Conservation (phyloP, 2,888 invertebrate species). For the Doris montereyensis region DNA sequence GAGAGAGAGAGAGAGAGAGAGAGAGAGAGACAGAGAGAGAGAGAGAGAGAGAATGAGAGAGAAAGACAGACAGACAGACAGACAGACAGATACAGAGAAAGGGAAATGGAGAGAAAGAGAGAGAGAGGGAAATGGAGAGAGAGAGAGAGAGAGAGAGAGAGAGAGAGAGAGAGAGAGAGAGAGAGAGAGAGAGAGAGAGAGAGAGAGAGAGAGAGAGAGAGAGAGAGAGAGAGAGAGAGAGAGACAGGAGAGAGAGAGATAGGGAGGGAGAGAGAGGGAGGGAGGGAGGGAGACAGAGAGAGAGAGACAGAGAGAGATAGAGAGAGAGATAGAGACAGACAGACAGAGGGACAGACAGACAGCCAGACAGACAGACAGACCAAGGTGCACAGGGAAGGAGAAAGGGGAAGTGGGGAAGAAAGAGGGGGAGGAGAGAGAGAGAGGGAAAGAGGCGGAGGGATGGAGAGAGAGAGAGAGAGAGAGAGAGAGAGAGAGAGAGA, state of each 20-base stretch:
- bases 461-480: not conserved
- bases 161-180: not conserved
- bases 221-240: not conserved
- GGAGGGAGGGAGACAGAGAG: not conserved
- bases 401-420: not conserved
- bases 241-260: not conserved
- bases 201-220: conserved; percentile 3
- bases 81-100: not conserved
- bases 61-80: not conserved
- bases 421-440: not conserved
- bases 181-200: not conserved
- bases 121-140: not conserved
- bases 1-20: not conserved
- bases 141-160: not conserved
- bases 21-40: not conserved
- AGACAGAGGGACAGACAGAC: not conserved
- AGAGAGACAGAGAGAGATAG: not conserved
- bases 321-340: not conserved
- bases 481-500: not conserved
- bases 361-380: not conserved
- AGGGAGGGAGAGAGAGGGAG: not conserved
- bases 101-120: not conserved
- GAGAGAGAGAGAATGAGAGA: not conserved
- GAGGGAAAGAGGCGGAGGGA: not conserved
- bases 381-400: not conserved